Evolutionary conservation across 2,888 invertebrate genomes (phyloP), one percentile per base, ranked within the genome.

Genomic region (Scaptomyza reducta): DNA sequence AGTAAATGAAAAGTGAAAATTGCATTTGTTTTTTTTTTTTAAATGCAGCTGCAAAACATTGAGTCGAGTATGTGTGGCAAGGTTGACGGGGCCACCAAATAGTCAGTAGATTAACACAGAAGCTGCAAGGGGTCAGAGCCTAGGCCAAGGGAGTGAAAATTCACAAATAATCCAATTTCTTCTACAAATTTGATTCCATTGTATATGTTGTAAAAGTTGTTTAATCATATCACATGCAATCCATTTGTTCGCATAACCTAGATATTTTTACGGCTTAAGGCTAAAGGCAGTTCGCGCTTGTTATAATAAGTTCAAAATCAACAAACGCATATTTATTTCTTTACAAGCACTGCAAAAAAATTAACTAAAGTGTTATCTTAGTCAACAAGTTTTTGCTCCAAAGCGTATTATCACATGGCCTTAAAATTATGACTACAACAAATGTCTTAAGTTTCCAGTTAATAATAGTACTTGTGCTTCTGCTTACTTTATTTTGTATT

Each of bases 1-100:
- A 42, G 64, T 68, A 42, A 50, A 58, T 67, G 79, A 87, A 81
- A 82, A 82, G 82, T 82, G 88, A 82, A 82, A 82, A 82, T 82
- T 82, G 88, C 87, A 87, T 82, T 86, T 86, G 11, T 33, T 33
- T 33, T 33, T 31, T 31, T 10, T 31, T 31, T 67, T 84, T 81
- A 62, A 77, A 80, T 84, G 84, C 77, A 77, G 63, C 87, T 64
- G 68, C 10, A 31, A 83, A 40, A 79, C n/a, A 86, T 83, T 66
- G 79, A 66, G 66, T 69, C 54, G 72, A 65, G 68, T 59, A 72
- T 62, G 62, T 71, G 72, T 65, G 79, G 82, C 64, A 74, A 69
- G 72, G 56, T 53, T 74, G 63, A 25, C 22, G 27, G 53, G 53
- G 27, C 51, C 13, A n/a, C 2, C 3, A 59, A 42, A 38, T 14